Evolutionary conservation across 2,113 vertebrate genomes (phyloP).

Genomic region (Sinocyclocheilus maitianheensis): DNA sequence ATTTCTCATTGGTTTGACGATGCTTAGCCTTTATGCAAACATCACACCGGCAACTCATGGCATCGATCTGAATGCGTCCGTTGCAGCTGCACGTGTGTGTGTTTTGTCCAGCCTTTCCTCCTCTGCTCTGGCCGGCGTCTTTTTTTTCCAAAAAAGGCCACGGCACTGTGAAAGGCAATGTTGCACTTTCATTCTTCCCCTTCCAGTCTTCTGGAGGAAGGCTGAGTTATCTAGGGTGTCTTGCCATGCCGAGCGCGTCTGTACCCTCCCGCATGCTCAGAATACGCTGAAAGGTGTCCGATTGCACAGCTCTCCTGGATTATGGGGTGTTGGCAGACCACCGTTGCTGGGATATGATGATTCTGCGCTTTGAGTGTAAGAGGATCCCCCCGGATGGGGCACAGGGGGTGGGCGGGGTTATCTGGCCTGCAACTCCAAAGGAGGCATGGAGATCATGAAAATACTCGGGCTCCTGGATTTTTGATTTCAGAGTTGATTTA

Average conservation of each 20-base stretch:
- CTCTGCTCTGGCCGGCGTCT: conserved; percentile 43
- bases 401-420: conserved; percentile 55
- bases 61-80: neutral
- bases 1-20: conserved; percentile 1
- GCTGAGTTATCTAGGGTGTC: conserved; percentile 56
- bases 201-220: conserved; percentile 47
- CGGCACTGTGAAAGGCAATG: conserved; percentile 44
- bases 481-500: conserved; percentile 37
- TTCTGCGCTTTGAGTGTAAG: conserved; percentile 75
- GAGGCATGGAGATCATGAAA: conserved; percentile 53
- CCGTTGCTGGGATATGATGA: conserved; percentile 72
- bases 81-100: conserved; percentile 37
- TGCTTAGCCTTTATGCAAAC: neutral
- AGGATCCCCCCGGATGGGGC: conserved; percentile 61
- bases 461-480: conserved; percentile 38
- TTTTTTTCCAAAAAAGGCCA: conserved; percentile 69
- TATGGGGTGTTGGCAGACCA: conserved; percentile 74
- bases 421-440: conserved; percentile 60
- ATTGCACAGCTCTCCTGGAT: conserved; percentile 76
- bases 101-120: conserved; percentile 48
- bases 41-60: neutral
- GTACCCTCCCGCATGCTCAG: conserved; percentile 71
- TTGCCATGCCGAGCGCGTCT: conserved; percentile 67
- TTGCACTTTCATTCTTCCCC: conserved; percentile 71
- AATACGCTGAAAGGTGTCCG: conserved; percentile 73